phyloP scores from a whole-genome alignment of 1,140 invertebrate species.

The Melipona quadrifasciata region DNA sequence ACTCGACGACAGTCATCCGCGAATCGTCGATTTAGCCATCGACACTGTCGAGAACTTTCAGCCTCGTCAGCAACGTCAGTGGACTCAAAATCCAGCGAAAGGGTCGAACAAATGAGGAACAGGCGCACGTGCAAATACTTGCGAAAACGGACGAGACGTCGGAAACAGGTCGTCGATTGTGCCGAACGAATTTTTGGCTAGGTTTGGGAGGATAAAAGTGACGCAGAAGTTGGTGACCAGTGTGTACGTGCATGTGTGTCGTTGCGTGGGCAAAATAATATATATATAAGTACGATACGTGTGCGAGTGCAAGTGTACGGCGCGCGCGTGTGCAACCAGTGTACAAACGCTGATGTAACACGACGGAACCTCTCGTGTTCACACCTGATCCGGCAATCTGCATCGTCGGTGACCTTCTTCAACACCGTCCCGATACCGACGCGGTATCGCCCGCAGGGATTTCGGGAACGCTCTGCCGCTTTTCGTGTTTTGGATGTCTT shows the following conservation, averaged over 20 bases:
- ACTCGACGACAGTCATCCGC: neutral
- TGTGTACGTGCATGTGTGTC: slow-evolving; percentile 14
- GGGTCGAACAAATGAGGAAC: slow-evolving; percentile 57
- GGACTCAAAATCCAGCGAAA: neutral
- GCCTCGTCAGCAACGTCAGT: neutral
- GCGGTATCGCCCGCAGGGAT: slow-evolving; percentile 24
- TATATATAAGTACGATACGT: neutral
- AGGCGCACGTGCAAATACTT: slow-evolving; percentile 64
- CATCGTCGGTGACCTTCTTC: slow-evolving; percentile 40
- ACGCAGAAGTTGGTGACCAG: neutral
- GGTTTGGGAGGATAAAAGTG: neutral
- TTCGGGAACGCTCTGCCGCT: slow-evolving; percentile 35
- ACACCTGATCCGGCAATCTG: slow-evolving; percentile 36
- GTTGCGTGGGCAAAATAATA: slow-evolving; percentile 1
- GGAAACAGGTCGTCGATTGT: slow-evolving; percentile 32
- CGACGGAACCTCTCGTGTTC: slow-evolving; percentile 21
- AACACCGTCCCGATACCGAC: slow-evolving; percentile 12
- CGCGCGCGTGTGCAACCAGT: slow-evolving; percentile 11
- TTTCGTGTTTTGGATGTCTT: slow-evolving; percentile 73
- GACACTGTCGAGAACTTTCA: neutral
- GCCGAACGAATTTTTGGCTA: slow-evolving; percentile 20
- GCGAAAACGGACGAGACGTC: slow-evolving; percentile 59
- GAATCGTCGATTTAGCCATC: neutral
- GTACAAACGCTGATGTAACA: slow-evolving; percentile 43
- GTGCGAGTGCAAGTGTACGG: neutral